Evolutionary conservation across 2,113 vertebrate genomes (phyloP).

Genomic region (Deroptyus accipitrinus): DNA sequence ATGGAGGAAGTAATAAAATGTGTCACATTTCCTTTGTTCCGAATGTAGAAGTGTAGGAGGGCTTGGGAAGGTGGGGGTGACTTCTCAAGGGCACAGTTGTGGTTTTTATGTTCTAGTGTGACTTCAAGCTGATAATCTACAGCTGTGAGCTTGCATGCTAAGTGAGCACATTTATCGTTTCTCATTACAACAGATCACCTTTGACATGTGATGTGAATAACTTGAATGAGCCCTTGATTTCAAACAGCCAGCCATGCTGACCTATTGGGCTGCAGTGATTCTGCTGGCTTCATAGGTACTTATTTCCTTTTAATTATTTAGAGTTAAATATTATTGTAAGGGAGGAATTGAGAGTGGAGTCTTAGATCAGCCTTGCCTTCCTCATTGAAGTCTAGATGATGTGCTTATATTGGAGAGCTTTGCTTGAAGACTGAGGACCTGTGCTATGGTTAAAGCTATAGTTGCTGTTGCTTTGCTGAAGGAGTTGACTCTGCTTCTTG

Average conservation of each 20-base stretch:
- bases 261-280: not conserved
- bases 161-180: not conserved
- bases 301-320: conserved; percentile 29
- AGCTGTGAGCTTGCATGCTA: not conserved
- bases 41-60: not conserved
- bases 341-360: not conserved
- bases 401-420: not conserved
- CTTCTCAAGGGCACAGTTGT: not conserved
- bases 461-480: not conserved
- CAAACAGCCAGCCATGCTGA: not conserved
- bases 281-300: not conserved
- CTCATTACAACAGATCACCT: conserved; percentile 22
- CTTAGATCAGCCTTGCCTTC: not conserved
- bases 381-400: not conserved
- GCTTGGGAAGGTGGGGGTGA: not conserved
- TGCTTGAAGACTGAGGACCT: not conserved
- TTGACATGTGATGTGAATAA: not conserved
- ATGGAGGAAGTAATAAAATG: not conserved
- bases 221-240: not conserved
- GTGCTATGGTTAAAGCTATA: not conserved
- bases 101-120: not conserved
- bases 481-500: not conserved
- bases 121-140: not conserved
- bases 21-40: not conserved
- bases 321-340: not conserved